Evolutionary conservation across 2,797 vertebrate species (phyloP), one percentile per base, ranked within the genome.

Genomic region (Amazona ochrocephala): DNA sequence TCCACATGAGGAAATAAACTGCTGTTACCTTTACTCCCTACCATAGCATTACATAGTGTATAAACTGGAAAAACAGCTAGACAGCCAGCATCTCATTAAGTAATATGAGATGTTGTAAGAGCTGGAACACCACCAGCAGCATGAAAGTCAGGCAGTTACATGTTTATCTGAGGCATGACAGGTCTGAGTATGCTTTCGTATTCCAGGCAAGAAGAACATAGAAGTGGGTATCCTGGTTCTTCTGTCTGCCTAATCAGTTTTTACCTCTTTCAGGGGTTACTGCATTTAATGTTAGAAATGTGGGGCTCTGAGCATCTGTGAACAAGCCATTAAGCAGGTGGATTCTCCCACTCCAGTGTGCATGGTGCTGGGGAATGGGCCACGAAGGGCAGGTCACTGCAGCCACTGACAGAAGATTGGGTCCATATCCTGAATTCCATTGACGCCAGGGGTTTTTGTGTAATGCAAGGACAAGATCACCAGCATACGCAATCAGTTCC

Each of bases 21-120:
- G 24, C 20, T 85, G 11, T 68, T 78, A 18, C 13, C 4, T 50
- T 32, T 53, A 60, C 23, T 81, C 7, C 23, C 29, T 79, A 72
- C 53, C 41, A 21, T 32, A 41, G 15, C 37, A 54, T 19, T 51
- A 37, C 13, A 14, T 29, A 53, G 22, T 34, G 8, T 70, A 58
- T 41, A n/a, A 76, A 51, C 24, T 54, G 17, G 58, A 74, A 85
- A 89, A 94, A 23, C 37, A 95, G 67, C 72, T 61, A 30, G 42
- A 19, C n/a, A 71, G 62, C 62, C 76, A 65, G 37, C 23, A 68
- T 27, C 51, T 85, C 27, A 41, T 92, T 84, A 91, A 79, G 62
- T 62, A 93, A 86, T 14, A 34, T 1, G 18, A 26, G 47, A 12
- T 94, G 94, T 92, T 71, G 93, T 51, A 94, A 94, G 87, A 96